A percentile compares a stretch with the other conserved stretches of the same genome.
These are phyloP conservation scores for Dendropsophus ebraccatus DNA, from an alignment of 2,113 vertebrate species.

Conservation along the genomic window DNA sequence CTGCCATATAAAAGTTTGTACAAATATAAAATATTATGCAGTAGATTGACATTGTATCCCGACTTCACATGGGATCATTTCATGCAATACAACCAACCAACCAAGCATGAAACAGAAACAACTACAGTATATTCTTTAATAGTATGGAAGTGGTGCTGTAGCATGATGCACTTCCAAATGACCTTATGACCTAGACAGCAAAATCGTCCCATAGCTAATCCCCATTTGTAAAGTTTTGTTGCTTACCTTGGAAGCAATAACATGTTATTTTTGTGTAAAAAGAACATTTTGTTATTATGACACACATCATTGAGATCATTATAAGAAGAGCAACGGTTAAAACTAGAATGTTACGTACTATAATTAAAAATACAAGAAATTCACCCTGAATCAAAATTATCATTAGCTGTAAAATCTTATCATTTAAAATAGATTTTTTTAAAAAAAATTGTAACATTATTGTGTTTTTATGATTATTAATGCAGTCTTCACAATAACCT, in stretches of 20 bases:
- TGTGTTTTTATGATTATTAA: not conserved
- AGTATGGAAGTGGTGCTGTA: not conserved
- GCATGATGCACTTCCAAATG: slow-evolving; percentile 5
- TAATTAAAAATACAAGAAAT: not conserved
- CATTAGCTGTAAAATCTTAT: not conserved
- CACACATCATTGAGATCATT: not conserved
- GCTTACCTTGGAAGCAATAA: slow-evolving; percentile 3
- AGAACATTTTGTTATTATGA: slow-evolving; percentile 12
- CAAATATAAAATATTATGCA: not conserved
- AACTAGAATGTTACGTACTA: not conserved
- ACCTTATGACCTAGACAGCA: slow-evolving; percentile 9
- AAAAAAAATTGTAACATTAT: too few relatives aligned
- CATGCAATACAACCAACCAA: too few relatives aligned
- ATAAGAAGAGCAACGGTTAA: not conserved
- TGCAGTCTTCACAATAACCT: not conserved
- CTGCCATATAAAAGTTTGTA: not conserved
- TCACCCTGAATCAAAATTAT: not conserved
- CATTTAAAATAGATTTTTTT: not conserved
- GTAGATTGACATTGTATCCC: too few relatives aligned
- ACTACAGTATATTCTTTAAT: not conserved
- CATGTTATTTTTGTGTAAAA: not conserved
- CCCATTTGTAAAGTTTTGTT: not conserved
- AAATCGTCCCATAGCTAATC: not conserved
- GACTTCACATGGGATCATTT: not conserved
- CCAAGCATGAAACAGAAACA: not conserved